A percentile compares a stretch with the other conserved stretches of the same genome.
phyloP scores from a whole-genome alignment of 1,140 invertebrate genomes.

The Ceratina calcarata region DNA sequence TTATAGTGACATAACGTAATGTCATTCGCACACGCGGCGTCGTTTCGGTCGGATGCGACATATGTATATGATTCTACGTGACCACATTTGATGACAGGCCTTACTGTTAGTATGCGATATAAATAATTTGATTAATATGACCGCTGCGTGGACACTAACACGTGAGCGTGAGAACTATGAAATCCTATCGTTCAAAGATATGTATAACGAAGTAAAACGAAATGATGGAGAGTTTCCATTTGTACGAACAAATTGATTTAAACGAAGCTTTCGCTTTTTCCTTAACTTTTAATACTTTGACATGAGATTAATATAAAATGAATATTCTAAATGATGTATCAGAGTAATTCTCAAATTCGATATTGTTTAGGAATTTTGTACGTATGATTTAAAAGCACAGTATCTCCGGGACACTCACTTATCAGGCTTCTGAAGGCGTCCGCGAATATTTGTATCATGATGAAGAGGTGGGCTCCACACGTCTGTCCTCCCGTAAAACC shows the following conservation, averaged over 20 bases:
- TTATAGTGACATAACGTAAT: background rate
- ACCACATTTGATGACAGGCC: background rate
- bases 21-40: too few species aligned
- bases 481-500: constrained; percentile 34
- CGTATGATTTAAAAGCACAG: too few species aligned
- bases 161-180: background rate
- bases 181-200: too few species aligned
- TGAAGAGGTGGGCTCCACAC: constrained; percentile 50
- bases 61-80: background rate
- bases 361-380: too few species aligned
- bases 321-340: too few species aligned
- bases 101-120: background rate
- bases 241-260: too few species aligned
- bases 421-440: constrained; percentile 76
- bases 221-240: background rate
- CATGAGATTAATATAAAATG: too few species aligned
- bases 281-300: too few species aligned
- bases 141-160: background rate
- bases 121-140: constrained; percentile 48
- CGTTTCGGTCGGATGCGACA: background rate
- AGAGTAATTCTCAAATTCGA: too few species aligned
- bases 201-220: background rate
- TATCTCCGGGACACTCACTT: constrained; percentile 70
- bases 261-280: too few species aligned
- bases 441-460: constrained; percentile 76